A percentile compares a stretch with the other conserved stretches of the same genome.
These are phyloP conservation scores for Atrina japonica DNA, from an alignment of 2,888 invertebrate species.

Conservation along the genomic window DNA sequence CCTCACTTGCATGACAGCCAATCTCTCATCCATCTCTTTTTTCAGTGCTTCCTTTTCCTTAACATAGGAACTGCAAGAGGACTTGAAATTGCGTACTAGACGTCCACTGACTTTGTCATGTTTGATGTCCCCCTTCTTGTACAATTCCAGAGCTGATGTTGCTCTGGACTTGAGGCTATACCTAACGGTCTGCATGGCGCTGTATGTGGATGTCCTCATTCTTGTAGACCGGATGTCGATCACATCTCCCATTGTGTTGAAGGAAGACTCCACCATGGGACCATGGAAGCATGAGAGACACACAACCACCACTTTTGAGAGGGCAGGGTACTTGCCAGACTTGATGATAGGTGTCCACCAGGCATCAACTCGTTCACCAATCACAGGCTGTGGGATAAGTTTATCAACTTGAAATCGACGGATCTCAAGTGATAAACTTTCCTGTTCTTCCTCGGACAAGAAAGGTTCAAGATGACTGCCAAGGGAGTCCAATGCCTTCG, in stretches of 20 bases:
- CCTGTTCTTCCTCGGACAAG: conserved; percentile 9
- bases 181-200: conserved; percentile 6
- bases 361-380: too few species aligned
- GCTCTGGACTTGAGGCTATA: conserved; percentile 9
- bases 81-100: conserved; percentile 7
- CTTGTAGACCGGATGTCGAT: not conserved
- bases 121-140: conserved; percentile 1
- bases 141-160: conserved; percentile 5
- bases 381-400: not conserved
- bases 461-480: not conserved
- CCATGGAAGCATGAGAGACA: conserved; percentile 2
- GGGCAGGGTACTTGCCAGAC: conserved; percentile 16
- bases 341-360: conserved; percentile 8
- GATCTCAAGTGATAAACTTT: conserved; percentile 3
- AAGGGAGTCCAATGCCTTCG: conserved; percentile 2
- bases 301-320: not conserved
- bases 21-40: conserved; percentile 6
- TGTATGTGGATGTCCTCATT: conserved; percentile 3
- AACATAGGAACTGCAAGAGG: not conserved
- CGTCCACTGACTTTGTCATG: not conserved
- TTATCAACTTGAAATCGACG: conserved; percentile 12
- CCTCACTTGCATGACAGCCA: not conserved
- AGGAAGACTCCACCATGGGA: conserved; percentile 7
- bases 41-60: conserved; percentile 1
- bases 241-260: conserved; percentile 16